phyloP scores from a whole-genome alignment of 2,113 vertebrate genomes.

The Balaeniceps rex region DNA sequence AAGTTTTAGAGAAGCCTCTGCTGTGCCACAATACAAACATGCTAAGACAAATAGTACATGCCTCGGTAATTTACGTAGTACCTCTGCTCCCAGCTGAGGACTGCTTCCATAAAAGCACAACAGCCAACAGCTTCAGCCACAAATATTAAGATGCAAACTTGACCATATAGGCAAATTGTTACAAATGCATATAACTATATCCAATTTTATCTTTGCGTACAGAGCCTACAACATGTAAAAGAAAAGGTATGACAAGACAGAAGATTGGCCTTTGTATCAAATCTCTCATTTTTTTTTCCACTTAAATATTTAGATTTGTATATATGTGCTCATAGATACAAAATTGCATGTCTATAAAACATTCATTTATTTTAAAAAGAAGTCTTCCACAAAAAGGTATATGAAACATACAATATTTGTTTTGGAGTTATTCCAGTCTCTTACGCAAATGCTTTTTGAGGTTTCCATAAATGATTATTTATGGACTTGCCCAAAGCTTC shows the following conservation, averaged over 20 bases:
- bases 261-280: neutral
- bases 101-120: neutral
- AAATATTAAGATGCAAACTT: neutral
- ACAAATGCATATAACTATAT: neutral
- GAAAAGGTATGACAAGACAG: neutral
- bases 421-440: neutral
- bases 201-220: neutral
- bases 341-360: neutral
- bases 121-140: neutral
- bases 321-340: neutral
- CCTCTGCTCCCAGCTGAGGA: neutral
- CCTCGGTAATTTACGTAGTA: neutral
- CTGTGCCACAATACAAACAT: neutral
- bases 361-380: neutral
- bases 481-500: neutral
- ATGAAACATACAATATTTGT: neutral
- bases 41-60: neutral
- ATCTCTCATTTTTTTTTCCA: neutral
- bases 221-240: neutral
- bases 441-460: neutral
- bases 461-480: constrained; percentile 19
- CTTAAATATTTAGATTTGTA: neutral
- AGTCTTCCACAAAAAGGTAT: neutral
- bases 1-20: neutral
- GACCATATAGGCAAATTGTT: neutral